Evolutionary conservation across 1,140 invertebrate genomes (phyloP).

Genomic region (Hylaeus volcanicus): DNA sequence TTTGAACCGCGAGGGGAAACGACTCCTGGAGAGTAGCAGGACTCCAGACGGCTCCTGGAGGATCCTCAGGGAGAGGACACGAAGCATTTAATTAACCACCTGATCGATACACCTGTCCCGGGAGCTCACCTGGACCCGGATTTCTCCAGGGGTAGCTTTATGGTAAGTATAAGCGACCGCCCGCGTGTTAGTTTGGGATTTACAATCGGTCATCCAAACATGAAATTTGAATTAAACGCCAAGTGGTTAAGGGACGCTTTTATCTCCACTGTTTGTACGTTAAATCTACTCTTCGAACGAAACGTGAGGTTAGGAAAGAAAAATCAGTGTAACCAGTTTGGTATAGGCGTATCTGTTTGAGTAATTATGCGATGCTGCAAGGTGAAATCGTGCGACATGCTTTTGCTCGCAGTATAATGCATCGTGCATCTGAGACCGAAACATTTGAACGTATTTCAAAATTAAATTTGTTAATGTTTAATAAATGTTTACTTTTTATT

Average conservation of each 20-base stretch:
- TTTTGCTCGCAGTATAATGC: too few species aligned
- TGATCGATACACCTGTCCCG: slow-evolving; percentile 65
- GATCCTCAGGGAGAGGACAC: slow-evolving; percentile 4
- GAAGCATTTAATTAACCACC: slow-evolving; percentile 62
- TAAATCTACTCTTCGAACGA: background rate
- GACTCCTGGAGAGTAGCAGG: slow-evolving; percentile 46
- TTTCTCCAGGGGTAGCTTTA: slow-evolving; percentile 59
- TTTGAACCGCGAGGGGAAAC: slow-evolving; percentile 19
- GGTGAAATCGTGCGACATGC: too few species aligned
- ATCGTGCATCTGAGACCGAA: too few species aligned
- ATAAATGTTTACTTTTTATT: too few species aligned
- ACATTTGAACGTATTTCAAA: too few species aligned
- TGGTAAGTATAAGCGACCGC: slow-evolving; percentile 38
- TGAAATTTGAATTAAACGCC: slow-evolving; percentile 50
- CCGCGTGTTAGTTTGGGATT: slow-evolving; percentile 45
- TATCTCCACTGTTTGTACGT: background rate
- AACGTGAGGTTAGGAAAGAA: background rate
- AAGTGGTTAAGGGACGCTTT: background rate
- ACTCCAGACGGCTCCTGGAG: slow-evolving; percentile 23
- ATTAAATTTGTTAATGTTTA: too few species aligned
- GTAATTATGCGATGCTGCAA: too few species aligned
- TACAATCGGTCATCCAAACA: slow-evolving; percentile 9
- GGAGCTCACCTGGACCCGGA: slow-evolving; percentile 62
- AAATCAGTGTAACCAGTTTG: too few species aligned
- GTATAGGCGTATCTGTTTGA: too few species aligned